Evolutionary conservation across 2,888 invertebrate species (phyloP).

Genomic region (Netelia virgata): DNA sequence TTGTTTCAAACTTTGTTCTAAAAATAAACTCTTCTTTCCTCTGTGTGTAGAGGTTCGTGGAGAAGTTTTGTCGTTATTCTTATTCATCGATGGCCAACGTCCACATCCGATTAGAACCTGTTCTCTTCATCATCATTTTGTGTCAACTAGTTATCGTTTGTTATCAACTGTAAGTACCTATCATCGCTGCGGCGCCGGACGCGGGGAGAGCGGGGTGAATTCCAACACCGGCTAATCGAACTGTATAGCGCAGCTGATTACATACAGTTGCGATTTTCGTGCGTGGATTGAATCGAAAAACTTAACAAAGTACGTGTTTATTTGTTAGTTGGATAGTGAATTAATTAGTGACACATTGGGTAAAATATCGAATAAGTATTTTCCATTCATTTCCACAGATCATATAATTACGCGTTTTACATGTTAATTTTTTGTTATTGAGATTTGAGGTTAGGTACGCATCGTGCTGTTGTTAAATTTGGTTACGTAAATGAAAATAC

Average conservation of each 20-base stretch:
- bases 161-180: slow-evolving; percentile 46
- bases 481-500: too few relatives aligned
- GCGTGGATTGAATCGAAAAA: slow-evolving; percentile 29
- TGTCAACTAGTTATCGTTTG: slow-evolving; percentile 48
- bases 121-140: slow-evolving; percentile 40
- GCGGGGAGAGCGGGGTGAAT: slow-evolving; percentile 3
- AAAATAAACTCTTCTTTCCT: slow-evolving; percentile 5
- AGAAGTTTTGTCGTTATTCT: too few relatives aligned
- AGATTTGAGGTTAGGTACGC: too few relatives aligned
- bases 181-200: slow-evolving; percentile 9
- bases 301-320: slow-evolving; percentile 24
- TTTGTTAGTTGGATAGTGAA: background rate
- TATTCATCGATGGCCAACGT: background rate
- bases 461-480: too few relatives aligned
- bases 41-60: background rate
- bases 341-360: background rate
- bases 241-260: slow-evolving; percentile 1
- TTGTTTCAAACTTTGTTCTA: background rate
- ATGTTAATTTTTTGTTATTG: too few relatives aligned
- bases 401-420: too few relatives aligned
- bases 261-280: slow-evolving; percentile 23
- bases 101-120: slow-evolving; percentile 15
- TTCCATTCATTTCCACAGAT: too few relatives aligned
- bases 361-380: background rate
- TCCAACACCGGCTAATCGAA: slow-evolving; percentile 60